phyloP scores from a whole-genome alignment of 1,140 invertebrate genomes.

The Drosophila sucinea region DNA sequence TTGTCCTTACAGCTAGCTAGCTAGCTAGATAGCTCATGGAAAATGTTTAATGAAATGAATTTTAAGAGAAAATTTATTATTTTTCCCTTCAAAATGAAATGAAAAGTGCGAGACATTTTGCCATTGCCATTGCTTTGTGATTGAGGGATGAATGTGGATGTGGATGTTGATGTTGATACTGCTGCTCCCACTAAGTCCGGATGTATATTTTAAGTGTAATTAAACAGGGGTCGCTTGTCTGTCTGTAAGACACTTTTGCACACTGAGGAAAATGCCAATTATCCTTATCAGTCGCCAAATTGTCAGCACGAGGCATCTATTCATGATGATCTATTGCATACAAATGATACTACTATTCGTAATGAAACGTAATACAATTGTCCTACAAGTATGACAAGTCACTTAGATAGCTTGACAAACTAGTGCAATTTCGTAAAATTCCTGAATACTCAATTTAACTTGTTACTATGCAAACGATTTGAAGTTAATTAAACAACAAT shows the following conservation, averaged over 20 bases:
- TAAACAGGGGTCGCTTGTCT: constrained; percentile 45
- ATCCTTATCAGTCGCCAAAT: constrained; percentile 22
- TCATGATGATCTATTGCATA: constrained; percentile 29
- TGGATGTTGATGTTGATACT: neutral
- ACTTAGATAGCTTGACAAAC: no score
- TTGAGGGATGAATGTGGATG: constrained; percentile 24
- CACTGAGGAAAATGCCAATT: constrained; percentile 39
- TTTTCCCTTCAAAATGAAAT: constrained; percentile 64
- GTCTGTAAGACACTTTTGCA: constrained; percentile 4
- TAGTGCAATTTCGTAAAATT: no score
- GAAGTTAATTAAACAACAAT: no score
- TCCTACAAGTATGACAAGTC: no score
- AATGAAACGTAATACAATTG: neutral
- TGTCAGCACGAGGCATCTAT: constrained; percentile 28
- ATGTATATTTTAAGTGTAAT: constrained; percentile 67
- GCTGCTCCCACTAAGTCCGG: constrained; percentile 6
- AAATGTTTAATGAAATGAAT: constrained; percentile 80
- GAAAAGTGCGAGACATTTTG: constrained; percentile 59
- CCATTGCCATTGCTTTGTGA: constrained; percentile 38
- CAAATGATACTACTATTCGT: constrained; percentile 24
- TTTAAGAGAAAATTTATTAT: constrained; percentile 77
- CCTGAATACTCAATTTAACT: no score
- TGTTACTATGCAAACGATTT: no score
- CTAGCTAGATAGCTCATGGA: constrained; percentile 54
- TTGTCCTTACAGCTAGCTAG: constrained; percentile 29